A percentile compares a stretch with the other conserved stretches of the same genome.
These are phyloP conservation scores for Abrostola tripartita DNA, from an alignment of 2,888 invertebrate genomes.

Conservation along the genomic window DNA sequence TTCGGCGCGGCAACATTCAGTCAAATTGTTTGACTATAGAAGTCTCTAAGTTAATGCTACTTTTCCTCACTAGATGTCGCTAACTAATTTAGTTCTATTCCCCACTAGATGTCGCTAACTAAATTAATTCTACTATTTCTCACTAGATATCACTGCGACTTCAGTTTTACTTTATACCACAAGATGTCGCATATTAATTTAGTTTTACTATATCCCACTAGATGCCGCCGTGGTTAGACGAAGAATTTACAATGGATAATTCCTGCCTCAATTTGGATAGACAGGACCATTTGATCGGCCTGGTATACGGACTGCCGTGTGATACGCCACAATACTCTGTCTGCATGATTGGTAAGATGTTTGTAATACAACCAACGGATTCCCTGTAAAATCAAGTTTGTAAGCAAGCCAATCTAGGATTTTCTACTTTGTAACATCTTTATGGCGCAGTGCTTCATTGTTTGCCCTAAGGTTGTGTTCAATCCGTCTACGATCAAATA, in stretches of 20 bases:
- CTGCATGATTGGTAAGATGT: conserved; percentile 79
- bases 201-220: conserved; percentile 50
- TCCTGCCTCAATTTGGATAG: conserved; percentile 85
- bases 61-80: background rate
- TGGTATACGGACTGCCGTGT: conserved; percentile 86
- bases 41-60: background rate
- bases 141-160: conserved; percentile 18
- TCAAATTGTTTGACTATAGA: background rate
- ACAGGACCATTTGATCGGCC: conserved; percentile 80
- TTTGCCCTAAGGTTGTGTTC: too few species aligned
- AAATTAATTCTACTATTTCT: background rate
- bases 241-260: conserved; percentile 78
- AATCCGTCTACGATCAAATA: too few species aligned
- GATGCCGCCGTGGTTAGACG: conserved; percentile 85
- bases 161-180: background rate
- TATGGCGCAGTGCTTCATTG: too few species aligned
- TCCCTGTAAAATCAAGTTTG: too few species aligned
- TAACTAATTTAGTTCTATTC: background rate
- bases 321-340: conserved; percentile 85
- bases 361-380: background rate
- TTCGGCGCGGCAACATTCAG: too few species aligned
- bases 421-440: too few species aligned
- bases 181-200: background rate
- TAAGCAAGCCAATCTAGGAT: too few species aligned
- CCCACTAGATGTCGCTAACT: conserved; percentile 2